A percentile compares a stretch with the other conserved stretches of the same genome.
phyloP scores from a whole-genome alignment of 2,888 invertebrate genomes.

The Dexiosoma caninum region DNA sequence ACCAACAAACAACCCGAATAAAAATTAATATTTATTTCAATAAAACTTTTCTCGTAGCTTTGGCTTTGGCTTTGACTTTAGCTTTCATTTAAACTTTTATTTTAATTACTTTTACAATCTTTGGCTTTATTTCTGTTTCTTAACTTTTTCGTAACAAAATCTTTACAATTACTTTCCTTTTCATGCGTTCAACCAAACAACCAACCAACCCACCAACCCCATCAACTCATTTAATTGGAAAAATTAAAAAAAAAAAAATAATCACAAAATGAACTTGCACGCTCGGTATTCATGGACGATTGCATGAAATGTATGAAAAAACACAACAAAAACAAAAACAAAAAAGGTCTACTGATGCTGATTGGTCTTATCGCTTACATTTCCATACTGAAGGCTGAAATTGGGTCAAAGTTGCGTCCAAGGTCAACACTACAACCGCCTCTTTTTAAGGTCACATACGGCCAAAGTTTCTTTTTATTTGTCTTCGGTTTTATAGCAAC shows the following conservation, averaged over 20 bases:
- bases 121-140: constrained; percentile 24
- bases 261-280: no score
- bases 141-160: not conserved
- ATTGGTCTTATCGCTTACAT: constrained; percentile 95
- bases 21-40: constrained; percentile 56
- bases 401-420: constrained; percentile 90
- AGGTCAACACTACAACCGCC: constrained; percentile 88
- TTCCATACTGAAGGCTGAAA: constrained; percentile 93
- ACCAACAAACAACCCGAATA: not conserved
- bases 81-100: constrained; percentile 38
- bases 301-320: not conserved
- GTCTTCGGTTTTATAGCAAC: constrained; percentile 90
- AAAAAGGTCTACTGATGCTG: constrained; percentile 90
- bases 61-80: constrained; percentile 12
- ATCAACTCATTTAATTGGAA: constrained; percentile 26
- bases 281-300: not conserved
- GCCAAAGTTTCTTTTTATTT: constrained; percentile 91
- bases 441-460: constrained; percentile 90
- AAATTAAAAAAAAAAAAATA: not conserved
- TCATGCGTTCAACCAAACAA: constrained; percentile 31
- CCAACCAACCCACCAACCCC: not conserved
- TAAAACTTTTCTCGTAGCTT: constrained; percentile 35
- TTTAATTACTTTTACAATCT: constrained; percentile 47
- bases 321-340: not conserved
- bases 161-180: constrained; percentile 37